Evolutionary conservation across 2,113 vertebrate genomes (phyloP), one percentile per base, ranked within the genome.

Genomic region (Triplophysa rosa): DNA sequence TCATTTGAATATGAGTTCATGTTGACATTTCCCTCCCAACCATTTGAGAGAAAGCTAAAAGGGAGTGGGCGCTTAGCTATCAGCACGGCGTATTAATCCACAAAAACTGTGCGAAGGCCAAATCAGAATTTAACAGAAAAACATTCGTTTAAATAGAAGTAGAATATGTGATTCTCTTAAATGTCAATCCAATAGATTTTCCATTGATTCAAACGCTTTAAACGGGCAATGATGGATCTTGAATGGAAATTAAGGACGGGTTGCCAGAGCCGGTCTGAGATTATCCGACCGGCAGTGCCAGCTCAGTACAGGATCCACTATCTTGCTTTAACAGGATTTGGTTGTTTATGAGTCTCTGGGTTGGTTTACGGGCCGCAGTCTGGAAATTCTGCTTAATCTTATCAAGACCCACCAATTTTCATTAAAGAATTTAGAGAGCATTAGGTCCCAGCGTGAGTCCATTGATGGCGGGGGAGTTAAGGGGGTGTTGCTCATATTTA

Each of bases 251-350:
- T 47, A 47, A 74, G 14, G 54, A 61, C 7, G 26, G 17, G 8
- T 24, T 56, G 68, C 26, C 4, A 21, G 69, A 49, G 12, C 71
- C 11, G 21, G 19, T 40, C 54, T 33, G 33, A 61, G 64, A 80
- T 76, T 70, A 80, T 75, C 66, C 37, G 8, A 33, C 12, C 19
- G 29, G 75, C 77, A 62, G 45, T 40, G 65, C 77, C 71, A 79
- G 66, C 40, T 26, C 33, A 17, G 70, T 49, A 79, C 58, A 33
- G 70, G 66, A 65, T 75, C 61, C 67, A 63, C 58, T 71, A 54
- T 75, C 81, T 83, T 54, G n/a, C 81, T 85, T 85, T 83, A 85
- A 78, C 82, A 49, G 77, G 66, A 84, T 84, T 82, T 80, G 67
- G 59, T 14, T 72, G 76, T 77, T 74, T 70, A 73, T 85, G 64